Conservation (phyloP, 2,113 vertebrate species). For the Urocolius indicus region DNA sequence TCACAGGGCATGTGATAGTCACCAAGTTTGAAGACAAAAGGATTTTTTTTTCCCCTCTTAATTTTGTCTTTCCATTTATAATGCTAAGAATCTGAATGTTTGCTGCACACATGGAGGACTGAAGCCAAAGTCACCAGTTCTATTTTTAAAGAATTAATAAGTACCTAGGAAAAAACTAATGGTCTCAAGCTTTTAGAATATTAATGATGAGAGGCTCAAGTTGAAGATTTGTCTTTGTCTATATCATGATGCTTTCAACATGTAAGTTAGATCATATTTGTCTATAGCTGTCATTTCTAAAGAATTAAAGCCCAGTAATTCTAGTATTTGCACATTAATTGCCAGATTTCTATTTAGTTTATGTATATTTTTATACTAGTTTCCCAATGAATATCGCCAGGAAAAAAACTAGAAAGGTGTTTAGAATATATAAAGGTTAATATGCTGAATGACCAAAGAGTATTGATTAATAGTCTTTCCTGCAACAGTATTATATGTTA, state of each 20-base stretch:
- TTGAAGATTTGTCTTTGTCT: background rate
- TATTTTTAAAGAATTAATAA: conserved; percentile 5
- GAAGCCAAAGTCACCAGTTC: background rate
- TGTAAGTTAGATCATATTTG: background rate
- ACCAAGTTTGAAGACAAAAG: background rate
- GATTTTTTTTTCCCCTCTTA: background rate
- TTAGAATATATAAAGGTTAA: background rate
- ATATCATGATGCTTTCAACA: background rate
- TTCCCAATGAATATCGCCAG: background rate
- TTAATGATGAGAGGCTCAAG: background rate
- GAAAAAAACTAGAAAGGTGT: background rate
- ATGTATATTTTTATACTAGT: background rate
- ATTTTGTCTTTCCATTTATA: background rate
- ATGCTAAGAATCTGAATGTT: background rate
- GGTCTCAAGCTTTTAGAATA: background rate
- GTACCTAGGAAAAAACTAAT: background rate
- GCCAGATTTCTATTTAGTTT: background rate
- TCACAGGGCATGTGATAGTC: background rate
- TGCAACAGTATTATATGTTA: background rate
- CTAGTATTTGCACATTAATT: background rate
- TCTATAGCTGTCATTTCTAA: background rate
- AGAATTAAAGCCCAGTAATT: background rate
- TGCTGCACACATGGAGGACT: background rate
- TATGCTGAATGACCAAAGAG: background rate
- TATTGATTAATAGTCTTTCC: background rate